Evolutionary conservation across 2,113 vertebrate species (phyloP), one percentile per base, ranked within the genome.

Genomic region (Lethenteron reissneri): DNA sequence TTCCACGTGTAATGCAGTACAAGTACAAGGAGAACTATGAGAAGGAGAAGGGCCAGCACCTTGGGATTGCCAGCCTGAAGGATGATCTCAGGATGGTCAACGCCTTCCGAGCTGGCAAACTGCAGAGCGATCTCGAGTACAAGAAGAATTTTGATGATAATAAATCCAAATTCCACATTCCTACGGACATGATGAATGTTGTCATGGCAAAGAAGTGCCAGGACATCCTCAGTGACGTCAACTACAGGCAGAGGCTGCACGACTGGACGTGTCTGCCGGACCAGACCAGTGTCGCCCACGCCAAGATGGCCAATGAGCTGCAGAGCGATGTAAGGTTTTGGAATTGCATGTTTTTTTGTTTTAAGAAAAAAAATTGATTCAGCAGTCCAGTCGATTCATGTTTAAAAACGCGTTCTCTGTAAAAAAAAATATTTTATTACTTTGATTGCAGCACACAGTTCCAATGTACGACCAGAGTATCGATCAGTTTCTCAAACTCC

Each of bases 191-290:
- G 94, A 74, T 95, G 69, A 89, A 92, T 76, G 86, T 99, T 74
- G 75, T 97, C 17, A 77, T 86, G 1, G 84, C 87, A 73, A 89
- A 85, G 75, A 86, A 84, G 12, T 84, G 88, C 8, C 94, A 99
- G 85, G 78, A 83, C 75, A 85, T 82, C 73, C 75, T 99, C 81
- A 97, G 91, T 1, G 86, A 83, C 12, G 71, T 97, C 1, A 78
- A 89, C 80, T 99, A 99, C 70, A 87, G 90, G 77, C 86, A 87
- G 25, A 83, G 77, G 70, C 85, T 95, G 74, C 94, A 99, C 1
- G 85, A 97, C 11, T 99, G 94, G 94, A 77, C 88, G 0, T 97
- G 89, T 60, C 78, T 95, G n/a, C 90, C 94, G 0, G 91, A 99
- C 74, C 85, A 91, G 78, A 83, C 91, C 78, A 71, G 85, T 77